Evolutionary conservation across 2,888 invertebrate genomes (phyloP).

Genomic region (Mesorhabditis spiculigera): DNA sequence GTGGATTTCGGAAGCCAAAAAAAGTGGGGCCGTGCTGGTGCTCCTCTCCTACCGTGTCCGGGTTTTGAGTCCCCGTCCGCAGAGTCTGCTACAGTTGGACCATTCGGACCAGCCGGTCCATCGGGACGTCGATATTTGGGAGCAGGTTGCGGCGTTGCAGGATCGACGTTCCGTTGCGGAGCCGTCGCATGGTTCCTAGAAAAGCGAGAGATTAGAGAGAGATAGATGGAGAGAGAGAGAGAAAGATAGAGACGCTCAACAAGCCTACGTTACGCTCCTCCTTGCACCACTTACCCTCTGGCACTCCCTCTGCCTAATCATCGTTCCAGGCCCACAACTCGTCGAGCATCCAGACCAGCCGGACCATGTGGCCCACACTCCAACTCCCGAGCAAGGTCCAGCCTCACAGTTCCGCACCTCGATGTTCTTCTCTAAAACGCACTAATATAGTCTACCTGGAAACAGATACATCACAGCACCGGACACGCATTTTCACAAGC

Average conservation of each 20-base stretch:
- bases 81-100: conserved; percentile 48
- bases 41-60: conserved; percentile 36
- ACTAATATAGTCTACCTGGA: neutral
- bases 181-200: conserved; percentile 55
- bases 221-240: neutral
- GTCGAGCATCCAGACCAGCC: conserved; percentile 49
- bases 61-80: conserved; percentile 50
- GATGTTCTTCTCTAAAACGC: conserved; percentile 49
- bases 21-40: neutral
- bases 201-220: neutral
- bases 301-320: conserved; percentile 47
- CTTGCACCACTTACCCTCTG: conserved; percentile 25
- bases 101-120: conserved; percentile 47
- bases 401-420: conserved; percentile 54
- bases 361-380: conserved; percentile 51
- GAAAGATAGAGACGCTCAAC: neutral
- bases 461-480: too few relatives aligned
- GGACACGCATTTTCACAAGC: too few relatives aligned
- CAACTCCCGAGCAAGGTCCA: conserved; percentile 45
- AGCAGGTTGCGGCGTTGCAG: conserved; percentile 48
- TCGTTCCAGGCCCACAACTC: conserved; percentile 52
- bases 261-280: neutral
- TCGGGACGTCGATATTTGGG: conserved; percentile 19
- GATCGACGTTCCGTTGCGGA: conserved; percentile 52
- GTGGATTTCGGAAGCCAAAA: too few relatives aligned